Evolutionary conservation across 2,888 invertebrate species (phyloP).

Genomic region (Adelognathus sp.): DNA sequence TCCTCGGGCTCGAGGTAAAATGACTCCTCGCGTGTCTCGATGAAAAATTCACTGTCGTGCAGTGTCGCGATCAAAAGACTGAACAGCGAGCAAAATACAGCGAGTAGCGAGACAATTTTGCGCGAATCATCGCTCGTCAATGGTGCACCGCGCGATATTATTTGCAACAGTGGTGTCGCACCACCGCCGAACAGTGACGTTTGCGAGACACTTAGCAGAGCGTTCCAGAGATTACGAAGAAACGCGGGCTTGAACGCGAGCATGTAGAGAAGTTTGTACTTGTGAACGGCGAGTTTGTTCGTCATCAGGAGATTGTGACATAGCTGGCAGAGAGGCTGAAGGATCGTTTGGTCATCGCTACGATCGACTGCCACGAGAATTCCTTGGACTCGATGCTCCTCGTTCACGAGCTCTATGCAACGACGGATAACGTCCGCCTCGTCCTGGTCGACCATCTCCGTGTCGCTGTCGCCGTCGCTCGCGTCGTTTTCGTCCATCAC

Average conservation of each 20-base stretch:
- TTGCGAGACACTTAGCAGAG: conserved; percentile 81
- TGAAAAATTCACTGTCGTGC: conserved; percentile 93
- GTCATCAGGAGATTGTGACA: conserved; percentile 93
- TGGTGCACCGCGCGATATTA: conserved; percentile 86
- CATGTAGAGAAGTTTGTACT: conserved; percentile 91
- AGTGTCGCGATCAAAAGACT: conserved; percentile 90
- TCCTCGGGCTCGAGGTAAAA: conserved; percentile 61
- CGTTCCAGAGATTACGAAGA: conserved; percentile 88
- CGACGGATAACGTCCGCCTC: conserved; percentile 82
- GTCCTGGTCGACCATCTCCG: conserved; percentile 83
- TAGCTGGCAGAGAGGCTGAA: conserved; percentile 88
- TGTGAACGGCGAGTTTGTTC: conserved; percentile 91
- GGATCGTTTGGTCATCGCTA: conserved; percentile 82
- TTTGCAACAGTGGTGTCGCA: conserved; percentile 85
- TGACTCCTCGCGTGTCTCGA: conserved; percentile 63
- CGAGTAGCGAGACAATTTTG: conserved; percentile 89
- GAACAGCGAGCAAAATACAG: conserved; percentile 92
- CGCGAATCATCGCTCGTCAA: conserved; percentile 84
- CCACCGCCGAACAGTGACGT: conserved; percentile 82
- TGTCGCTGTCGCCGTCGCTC: conserved; percentile 83
- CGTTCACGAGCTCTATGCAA: conserved; percentile 87
- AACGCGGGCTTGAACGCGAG: conserved; percentile 91
- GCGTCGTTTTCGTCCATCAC: conserved; percentile 81
- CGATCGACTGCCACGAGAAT: conserved; percentile 82
- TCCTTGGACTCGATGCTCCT: conserved; percentile 83